Conservation (phyloP, 2,888 invertebrate genomes). For the Mycogona germanica region DNA sequence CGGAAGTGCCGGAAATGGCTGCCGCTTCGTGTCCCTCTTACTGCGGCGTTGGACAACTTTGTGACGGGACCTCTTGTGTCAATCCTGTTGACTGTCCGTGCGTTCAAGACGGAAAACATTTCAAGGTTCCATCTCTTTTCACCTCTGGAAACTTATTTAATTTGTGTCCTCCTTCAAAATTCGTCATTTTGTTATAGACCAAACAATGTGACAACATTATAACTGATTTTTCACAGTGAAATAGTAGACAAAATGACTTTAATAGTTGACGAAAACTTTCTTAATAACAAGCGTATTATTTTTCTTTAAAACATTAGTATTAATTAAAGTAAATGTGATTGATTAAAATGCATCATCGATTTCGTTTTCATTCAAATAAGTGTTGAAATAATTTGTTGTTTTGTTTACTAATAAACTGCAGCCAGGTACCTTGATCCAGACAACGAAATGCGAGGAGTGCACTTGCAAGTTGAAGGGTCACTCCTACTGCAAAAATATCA, state of each 20-base stretch:
- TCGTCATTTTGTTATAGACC: not conserved
- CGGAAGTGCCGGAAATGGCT: conserved; percentile 27
- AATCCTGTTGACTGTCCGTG: conserved; percentile 63
- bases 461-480: conserved; percentile 62
- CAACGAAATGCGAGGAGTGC: conserved; percentile 62
- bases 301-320: too few relatives aligned
- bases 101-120: conserved; percentile 29
- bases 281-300: too few relatives aligned
- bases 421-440: conserved; percentile 39
- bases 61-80: conserved; percentile 63
- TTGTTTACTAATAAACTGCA: conserved; percentile 7
- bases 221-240: not conserved
- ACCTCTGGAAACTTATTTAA: too few relatives aligned
- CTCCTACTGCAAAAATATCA: conserved; percentile 52
- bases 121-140: too few relatives aligned
- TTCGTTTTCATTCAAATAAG: too few relatives aligned
- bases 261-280: too few relatives aligned
- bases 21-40: conserved; percentile 30
- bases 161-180: too few relatives aligned
- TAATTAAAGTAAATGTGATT: too few relatives aligned
- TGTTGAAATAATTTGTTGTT: too few relatives aligned
- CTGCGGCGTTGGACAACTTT: conserved; percentile 46
- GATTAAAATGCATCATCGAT: too few relatives aligned
- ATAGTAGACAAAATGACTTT: not conserved
- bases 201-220: too few relatives aligned